Base-by-base conservation (phyloP, 2,113 vertebrate species). In the Ctenomys sociabilis region DNA sequence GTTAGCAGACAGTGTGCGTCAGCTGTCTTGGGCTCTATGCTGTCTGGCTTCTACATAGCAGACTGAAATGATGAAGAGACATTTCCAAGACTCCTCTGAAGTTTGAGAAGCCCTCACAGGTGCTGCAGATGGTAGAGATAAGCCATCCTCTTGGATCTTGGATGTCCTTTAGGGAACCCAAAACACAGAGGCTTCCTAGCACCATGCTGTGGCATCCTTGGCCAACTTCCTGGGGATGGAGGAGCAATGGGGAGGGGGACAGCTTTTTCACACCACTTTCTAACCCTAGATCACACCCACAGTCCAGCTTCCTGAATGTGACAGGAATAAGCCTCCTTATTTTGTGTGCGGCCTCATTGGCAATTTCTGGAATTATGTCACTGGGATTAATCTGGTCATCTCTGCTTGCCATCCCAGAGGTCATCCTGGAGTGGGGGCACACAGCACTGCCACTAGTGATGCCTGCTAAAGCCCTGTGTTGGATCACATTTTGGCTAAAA, bases 401-500 rank as follows among this genome's bases (percentile, higher is more conserved):
- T 61, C 61, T 73, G 7, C 57, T 59, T 73, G 90, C 37, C 92
- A 63, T 68, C 16, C 32, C 30, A 24, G 75, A 68, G 57, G n/a
- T 21, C 21, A 37, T 19, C 35, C 81, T 24, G 14, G 59, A n/a
- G 37, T 4, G 17, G 19, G 19, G 19, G 24, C 30, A 54, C 40
- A 1, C 9, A 40, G 80, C 35, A 32, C 72, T 49, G 37, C 19
- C 24, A 32, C 6, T 26, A 32, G 28, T 11, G 12, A 11, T 54
- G 52, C 26, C 28, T 21, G 35, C 80, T n/a, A 35, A 32, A 21
- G 32, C 54, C 26, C 61, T 52, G 11, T 35, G 49, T 30, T 63
- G 75, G 73, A 21, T 90, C n/a, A 78, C 59, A 10, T 57, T 80
- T 68, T 83, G 49, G n/a, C 40, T 77, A 84, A 90, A 77, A 72